Evolutionary conservation across 2,888 invertebrate species (phyloP), one percentile per base, ranked within the genome.

Genomic region (Coenonympha glycerion): DNA sequence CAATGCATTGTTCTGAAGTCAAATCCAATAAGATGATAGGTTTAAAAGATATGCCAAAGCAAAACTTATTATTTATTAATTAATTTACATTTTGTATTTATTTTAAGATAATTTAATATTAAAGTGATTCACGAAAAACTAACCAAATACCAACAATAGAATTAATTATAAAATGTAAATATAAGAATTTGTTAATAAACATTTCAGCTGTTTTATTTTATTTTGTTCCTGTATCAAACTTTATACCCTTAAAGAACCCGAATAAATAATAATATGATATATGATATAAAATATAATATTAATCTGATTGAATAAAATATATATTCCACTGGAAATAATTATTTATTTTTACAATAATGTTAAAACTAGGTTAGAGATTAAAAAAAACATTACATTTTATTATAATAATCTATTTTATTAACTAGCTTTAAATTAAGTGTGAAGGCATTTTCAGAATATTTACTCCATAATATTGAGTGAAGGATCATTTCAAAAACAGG

Each of bases 11-110:
- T 34, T 30, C 6, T 15, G 24, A 44, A 64, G 53, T 65, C 63
- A 57, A 52, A 31, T 41, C 30, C 26, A 58, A 57, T 69, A 73
- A 70, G 69, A 69, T 67, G 60, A 73, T 71, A 65, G 69, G 68
- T 69, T 64, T 65, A 65, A 66, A 68, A 71, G 65, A 68, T 63
- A 69, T 64, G 69, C 68, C 69, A 73, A 75, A 74, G 63, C 68
- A 75, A 76, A 73, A 73, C 60, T 71, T 71, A 76, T 71, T 76
- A 76, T 75, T 66, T 67, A 52, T 60, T n/a, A n/a, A n/a, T n/a
- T n/a, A n/a, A n/a, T n/a, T n/a, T 49, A 54, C 26, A 44, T 47
- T 51, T 49, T 41, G 22, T 47, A 49, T 44, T 52, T 49, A 36
- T 36, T 48, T 36, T 33, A 41, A 30, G 28, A 18, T 28, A 18